phyloP scores from a whole-genome alignment of 2,113 vertebrate genomes.

The Ailuropoda melanoleuca region DNA sequence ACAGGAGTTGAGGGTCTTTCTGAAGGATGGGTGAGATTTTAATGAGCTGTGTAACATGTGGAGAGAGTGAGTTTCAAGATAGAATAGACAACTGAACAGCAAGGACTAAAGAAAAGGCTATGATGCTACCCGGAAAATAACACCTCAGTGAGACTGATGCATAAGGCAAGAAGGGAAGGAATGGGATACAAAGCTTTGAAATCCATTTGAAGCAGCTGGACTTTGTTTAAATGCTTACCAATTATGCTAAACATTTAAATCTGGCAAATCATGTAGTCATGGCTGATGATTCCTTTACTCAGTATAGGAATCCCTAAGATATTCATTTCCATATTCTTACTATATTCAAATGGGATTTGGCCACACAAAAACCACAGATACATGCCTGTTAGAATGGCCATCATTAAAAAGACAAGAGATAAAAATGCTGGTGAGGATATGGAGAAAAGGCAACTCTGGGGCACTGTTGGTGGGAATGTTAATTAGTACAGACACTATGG shows the following conservation, averaged over 20 bases:
- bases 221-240: constrained; percentile 17
- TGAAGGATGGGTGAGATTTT: neutral
- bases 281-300: neutral
- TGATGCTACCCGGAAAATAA: neutral
- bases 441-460: neutral
- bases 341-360: neutral
- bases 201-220: neutral
- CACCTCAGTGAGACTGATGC: neutral
- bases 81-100: neutral
- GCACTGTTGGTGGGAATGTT: neutral
- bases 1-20: neutral
- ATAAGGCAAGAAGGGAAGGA: neutral
- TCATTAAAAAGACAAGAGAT: neutral
- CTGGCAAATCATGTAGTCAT: neutral
- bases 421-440: neutral
- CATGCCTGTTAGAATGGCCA: neutral
- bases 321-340: neutral
- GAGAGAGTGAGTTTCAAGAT: neutral
- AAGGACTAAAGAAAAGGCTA: neutral
- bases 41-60: neutral
- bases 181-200: neutral
- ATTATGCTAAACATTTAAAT: constrained; percentile 17
- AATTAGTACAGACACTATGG: neutral
- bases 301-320: neutral
- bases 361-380: neutral